Conservation (phyloP, 2,888 invertebrate genomes). For the Eilema depressum region DNA sequence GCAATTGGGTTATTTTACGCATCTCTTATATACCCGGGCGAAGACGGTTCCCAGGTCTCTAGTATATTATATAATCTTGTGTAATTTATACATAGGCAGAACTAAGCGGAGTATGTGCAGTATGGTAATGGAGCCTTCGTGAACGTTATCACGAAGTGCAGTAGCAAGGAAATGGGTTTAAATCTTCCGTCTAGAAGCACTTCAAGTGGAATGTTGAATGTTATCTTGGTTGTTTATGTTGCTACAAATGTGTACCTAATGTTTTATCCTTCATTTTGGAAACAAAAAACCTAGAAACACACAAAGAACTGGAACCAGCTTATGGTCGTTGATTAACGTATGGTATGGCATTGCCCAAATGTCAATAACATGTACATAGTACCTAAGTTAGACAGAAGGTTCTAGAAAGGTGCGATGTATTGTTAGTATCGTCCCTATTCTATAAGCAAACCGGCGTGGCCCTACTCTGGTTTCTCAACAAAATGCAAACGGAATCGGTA, state of each 20-base stretch:
- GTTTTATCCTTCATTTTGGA: neutral
- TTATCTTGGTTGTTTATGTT: neutral
- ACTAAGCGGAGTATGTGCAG: constrained; percentile 44
- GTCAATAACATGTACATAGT: neutral
- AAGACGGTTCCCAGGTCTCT: neutral
- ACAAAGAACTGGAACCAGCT: neutral
- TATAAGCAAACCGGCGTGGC: too few species aligned
- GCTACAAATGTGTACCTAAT: neutral
- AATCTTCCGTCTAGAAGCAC: constrained; percentile 43
- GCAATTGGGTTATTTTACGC: too few species aligned
- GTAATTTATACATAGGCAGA: constrained; percentile 15
- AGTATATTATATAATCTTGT: neutral
- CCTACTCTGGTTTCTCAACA: too few species aligned
- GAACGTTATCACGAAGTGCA: constrained; percentile 62
- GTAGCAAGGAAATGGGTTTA: constrained; percentile 53
- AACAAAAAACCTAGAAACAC: neutral
- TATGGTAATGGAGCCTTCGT: constrained; percentile 58
- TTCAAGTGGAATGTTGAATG: constrained; percentile 26
- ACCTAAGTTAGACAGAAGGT: too few species aligned
- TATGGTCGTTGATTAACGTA: neutral
- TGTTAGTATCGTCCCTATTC: too few species aligned
- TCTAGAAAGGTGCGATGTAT: too few species aligned
- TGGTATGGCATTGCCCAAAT: neutral
- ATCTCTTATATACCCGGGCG: too few species aligned
- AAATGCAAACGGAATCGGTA: too few species aligned